These are phyloP conservation scores for Pelecanus crispus DNA, from an alignment of 2,113 vertebrate species.

Conservation along the genomic window DNA sequence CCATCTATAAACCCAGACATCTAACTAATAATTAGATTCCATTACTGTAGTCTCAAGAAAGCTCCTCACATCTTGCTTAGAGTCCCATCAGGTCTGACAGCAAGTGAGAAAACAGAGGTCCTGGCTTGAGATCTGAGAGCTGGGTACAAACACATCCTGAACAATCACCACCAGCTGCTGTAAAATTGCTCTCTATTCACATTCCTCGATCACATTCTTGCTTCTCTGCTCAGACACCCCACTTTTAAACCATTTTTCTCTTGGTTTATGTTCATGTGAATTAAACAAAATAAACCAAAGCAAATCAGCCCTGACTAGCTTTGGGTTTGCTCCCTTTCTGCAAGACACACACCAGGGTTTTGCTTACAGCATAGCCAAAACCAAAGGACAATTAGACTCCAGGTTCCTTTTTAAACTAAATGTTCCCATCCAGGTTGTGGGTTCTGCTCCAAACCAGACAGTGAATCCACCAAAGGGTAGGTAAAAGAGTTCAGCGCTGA, in stretches of 20 bases:
- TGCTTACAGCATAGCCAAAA: background rate
- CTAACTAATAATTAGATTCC: background rate
- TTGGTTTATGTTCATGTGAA: rapidly evolving
- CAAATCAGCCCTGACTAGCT: background rate
- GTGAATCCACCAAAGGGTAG: background rate
- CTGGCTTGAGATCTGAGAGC: background rate
- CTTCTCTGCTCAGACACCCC: background rate
- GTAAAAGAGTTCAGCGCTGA: background rate
- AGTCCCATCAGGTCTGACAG: background rate
- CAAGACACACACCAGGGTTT: background rate
- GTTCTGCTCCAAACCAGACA: constrained; percentile 34
- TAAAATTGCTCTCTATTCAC: background rate
- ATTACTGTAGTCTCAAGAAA: background rate
- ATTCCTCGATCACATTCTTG: background rate
- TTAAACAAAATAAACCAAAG: constrained; percentile 1
- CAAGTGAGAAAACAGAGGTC: background rate
- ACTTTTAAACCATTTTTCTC: background rate
- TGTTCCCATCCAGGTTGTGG: background rate
- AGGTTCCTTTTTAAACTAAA: constrained; percentile 9
- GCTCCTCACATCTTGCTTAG: background rate
- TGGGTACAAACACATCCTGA: background rate
- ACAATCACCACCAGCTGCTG: background rate
- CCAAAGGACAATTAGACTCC: constrained; percentile 14
- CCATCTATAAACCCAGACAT: background rate
- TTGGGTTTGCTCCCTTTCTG: background rate